Evolutionary conservation across 1,140 invertebrate species (phyloP).

Genomic region (honey bee (Apis mellifera)): Amel_HAv3.1 CM009933.2:3049501-3050000

Average conservation of each 20-base stretch:
- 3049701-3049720: slow-evolving; percentile 96
- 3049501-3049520: slow-evolving; percentile 99
- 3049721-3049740: slow-evolving; percentile 98
- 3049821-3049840: background rate
- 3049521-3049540: slow-evolving; percentile 95
- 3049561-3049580: slow-evolving; percentile 87
- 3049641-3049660: slow-evolving; percentile 98
- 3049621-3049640: slow-evolving; percentile 79
- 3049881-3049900: slow-evolving; percentile 96
- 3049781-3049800: slow-evolving; percentile 36
- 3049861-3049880: slow-evolving; percentile 87
- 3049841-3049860: slow-evolving; percentile 29
- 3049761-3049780: slow-evolving; percentile 91
- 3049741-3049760: slow-evolving; percentile 99
- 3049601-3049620: background rate
- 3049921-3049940: slow-evolving; percentile 99
- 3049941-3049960: slow-evolving; percentile 98
- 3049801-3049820: slow-evolving; percentile 23
- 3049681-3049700: slow-evolving; percentile 98
- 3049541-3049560: slow-evolving; percentile 92
- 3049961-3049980: slow-evolving; percentile 97
- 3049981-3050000: slow-evolving; percentile 94
- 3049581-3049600: slow-evolving; percentile 20
- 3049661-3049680: slow-evolving; percentile 96
- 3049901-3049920: slow-evolving; percentile 98